phyloP scores from a whole-genome alignment of 2,888 invertebrate species.

The Pachydiplax longipennis region DNA sequence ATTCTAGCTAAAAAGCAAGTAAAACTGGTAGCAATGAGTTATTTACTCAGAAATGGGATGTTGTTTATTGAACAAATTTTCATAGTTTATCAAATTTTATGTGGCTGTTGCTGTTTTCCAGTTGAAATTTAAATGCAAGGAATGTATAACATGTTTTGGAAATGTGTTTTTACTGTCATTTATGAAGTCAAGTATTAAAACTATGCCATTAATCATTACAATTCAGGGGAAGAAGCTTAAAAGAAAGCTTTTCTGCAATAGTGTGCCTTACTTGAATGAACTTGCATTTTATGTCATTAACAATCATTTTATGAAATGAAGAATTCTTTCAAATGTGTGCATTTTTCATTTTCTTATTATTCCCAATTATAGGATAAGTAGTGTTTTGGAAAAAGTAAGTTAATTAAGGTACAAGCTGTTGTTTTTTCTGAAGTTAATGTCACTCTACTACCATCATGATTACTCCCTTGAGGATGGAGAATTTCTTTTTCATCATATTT shows the following conservation, averaged over 20 bases:
- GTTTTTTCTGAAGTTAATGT: too few species aligned
- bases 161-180: not conserved
- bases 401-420: too few species aligned
- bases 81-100: constrained; percentile 28
- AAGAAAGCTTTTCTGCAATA: constrained; percentile 11
- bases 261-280: constrained; percentile 41
- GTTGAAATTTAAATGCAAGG: not conserved
- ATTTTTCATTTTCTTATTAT: not conserved
- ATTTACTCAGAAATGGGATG: not conserved
- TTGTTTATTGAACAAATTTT: not conserved
- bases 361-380: too few species aligned
- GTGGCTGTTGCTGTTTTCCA: not conserved
- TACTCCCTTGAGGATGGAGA: too few species aligned
- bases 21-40: not conserved
- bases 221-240: constrained; percentile 14
- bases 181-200: not conserved
- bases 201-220: not conserved
- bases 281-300: constrained; percentile 13
- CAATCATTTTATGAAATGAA: constrained; percentile 6
- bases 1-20: not conserved
- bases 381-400: too few species aligned
- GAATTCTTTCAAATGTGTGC: not conserved
- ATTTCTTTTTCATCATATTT: too few species aligned
- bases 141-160: not conserved
- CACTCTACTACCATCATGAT: too few species aligned